These are phyloP conservation scores for Speoplatyrhinus poulsoni DNA, from an alignment of 2,113 vertebrate genomes.

Conservation along the genomic window DNA sequence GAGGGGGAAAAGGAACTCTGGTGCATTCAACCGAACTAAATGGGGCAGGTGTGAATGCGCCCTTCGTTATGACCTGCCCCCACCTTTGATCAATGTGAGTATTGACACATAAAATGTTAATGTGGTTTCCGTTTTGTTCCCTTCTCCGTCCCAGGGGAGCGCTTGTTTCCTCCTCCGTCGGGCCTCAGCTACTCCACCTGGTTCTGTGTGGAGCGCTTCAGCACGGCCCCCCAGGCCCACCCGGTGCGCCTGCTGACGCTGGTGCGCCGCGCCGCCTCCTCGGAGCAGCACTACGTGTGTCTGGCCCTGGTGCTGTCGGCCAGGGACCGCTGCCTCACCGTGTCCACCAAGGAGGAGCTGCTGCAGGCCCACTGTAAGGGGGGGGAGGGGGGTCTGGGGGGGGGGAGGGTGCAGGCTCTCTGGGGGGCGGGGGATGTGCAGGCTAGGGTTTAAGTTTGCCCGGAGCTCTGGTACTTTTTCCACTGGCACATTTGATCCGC, in stretches of 20 bases:
- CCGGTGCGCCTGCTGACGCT: conserved; percentile 90
- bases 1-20: no score
- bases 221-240: conserved; percentile 82
- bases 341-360: conserved; percentile 96
- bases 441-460: no score
- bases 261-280: conserved; percentile 89
- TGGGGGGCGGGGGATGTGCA: no score
- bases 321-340: conserved; percentile 90
- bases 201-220: conserved; percentile 97
- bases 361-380: conserved; percentile 80
- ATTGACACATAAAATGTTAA: neutral
- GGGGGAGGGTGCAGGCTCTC: conserved; percentile 67
- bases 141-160: conserved; percentile 81
- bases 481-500: no score
- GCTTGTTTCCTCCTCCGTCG: conserved; percentile 93
- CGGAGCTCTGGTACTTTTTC: no score
- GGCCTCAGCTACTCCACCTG: conserved; percentile 94
- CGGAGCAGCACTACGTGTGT: conserved; percentile 95
- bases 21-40: no score
- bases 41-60: no score
- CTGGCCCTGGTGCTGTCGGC: conserved; percentile 89
- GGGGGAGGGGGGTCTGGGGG: no score
- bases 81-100: neutral
- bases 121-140: neutral
- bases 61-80: neutral